Percentiles rank a stretch among this genome's conserved stretches.
These are phyloP conservation scores for Collichthys lucidus DNA, from an alignment of 2,113 vertebrate species.

Conservation along the genomic window DNA sequence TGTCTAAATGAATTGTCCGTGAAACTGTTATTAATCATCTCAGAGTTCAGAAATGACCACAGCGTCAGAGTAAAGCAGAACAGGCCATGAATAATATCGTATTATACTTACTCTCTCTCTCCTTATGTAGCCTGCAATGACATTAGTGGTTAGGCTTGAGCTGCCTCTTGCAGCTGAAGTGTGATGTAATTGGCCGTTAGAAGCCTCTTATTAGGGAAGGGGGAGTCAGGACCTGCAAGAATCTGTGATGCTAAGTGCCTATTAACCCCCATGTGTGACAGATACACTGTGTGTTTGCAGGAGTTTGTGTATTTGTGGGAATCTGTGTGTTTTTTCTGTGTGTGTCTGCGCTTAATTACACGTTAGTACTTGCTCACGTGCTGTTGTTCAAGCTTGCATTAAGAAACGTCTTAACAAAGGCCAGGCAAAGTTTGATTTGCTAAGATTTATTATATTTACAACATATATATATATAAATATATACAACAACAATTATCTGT, in stretches of 20 bases:
- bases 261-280: constrained; percentile 62
- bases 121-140: neutral
- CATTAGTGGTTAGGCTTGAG: constrained; percentile 44
- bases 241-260: constrained; percentile 60
- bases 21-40: neutral
- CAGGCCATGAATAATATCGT: constrained; percentile 12
- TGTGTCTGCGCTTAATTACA: constrained; percentile 15
- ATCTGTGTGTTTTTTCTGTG: neutral
- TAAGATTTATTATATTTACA: neutral
- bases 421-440: neutral
- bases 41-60: neutral
- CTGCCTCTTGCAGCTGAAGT: constrained; percentile 44
- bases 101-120: neutral
- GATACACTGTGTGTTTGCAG: neutral
- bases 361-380: neutral
- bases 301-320: constrained; percentile 5
- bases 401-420: neutral
- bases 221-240: constrained; percentile 55
- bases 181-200: constrained; percentile 66
- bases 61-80: neutral
- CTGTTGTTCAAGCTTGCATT: constrained; percentile 3
- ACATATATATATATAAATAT: no score
- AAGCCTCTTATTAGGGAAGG: constrained; percentile 60
- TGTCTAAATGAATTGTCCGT: neutral
- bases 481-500: neutral